phyloP scores from a whole-genome alignment of 2,113 vertebrate genomes.

The Tapirus terrestris region DNA sequence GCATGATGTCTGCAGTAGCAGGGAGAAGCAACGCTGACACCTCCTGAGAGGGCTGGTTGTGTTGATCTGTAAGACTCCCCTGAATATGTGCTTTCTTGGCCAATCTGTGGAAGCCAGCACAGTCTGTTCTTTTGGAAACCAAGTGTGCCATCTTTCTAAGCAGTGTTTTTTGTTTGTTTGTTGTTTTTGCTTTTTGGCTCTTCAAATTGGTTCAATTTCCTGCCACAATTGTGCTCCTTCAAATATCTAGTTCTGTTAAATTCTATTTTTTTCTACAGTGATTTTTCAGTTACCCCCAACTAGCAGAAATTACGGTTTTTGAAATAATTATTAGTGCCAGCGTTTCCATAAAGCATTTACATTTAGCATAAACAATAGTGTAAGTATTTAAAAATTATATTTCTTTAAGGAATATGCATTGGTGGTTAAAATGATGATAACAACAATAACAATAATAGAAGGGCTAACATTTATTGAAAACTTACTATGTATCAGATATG shows the following conservation, averaged over 20 bases:
- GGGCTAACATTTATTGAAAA: neutral
- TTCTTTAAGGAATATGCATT: neutral
- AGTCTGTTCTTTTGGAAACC: neutral
- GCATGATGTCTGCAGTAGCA: too few relatives aligned
- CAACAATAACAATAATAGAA: neutral
- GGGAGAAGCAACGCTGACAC: too few relatives aligned
- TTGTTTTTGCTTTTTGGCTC: neutral
- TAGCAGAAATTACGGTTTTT: constrained; percentile 4
- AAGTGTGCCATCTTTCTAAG: neutral
- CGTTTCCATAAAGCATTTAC: neutral
- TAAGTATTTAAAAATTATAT: neutral
- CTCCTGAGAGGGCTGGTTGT: neutral
- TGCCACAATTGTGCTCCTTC: neutral
- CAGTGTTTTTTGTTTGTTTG: neutral
- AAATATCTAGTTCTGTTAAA: neutral
- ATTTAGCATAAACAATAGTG: neutral
- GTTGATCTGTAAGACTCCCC: neutral
- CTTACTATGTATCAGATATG: neutral
- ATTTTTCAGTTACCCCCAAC: neutral
- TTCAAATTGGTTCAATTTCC: neutral
- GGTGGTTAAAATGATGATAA: neutral
- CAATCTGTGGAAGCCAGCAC: neutral
- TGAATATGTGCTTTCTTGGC: neutral
- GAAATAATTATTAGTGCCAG: neutral
- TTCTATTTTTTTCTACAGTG: neutral